Conservation (phyloP, 2,797 vertebrate species). For the Lemur catta region DNA sequence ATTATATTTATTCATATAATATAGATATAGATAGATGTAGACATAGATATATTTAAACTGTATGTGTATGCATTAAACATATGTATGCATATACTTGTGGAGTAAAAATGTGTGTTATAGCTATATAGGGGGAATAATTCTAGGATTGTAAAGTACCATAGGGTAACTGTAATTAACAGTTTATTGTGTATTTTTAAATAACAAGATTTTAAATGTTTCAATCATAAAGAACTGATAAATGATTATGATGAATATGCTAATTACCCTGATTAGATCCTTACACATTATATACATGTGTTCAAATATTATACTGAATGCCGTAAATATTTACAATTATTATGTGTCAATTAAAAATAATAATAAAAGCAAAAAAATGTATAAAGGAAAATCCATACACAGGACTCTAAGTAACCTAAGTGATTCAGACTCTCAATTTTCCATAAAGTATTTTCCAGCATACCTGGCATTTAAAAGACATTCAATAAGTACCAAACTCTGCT, state of each 20-base stretch:
- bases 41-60: neutral
- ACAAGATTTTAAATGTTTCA: neutral
- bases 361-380: neutral
- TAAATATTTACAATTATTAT: neutral
- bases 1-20: neutral
- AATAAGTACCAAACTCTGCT: neutral
- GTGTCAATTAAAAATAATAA: neutral
- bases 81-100: neutral
- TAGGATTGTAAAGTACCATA: neutral
- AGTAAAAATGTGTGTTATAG: neutral
- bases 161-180: neutral
- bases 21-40: neutral
- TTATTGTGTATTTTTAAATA: neutral
- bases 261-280: neutral
- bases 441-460: neutral
- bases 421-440: neutral
- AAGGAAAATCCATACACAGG: neutral
- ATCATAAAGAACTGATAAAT: neutral
- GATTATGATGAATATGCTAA: neutral
- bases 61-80: neutral
- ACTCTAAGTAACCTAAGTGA: neutral
- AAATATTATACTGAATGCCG: neutral
- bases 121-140: neutral
- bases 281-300: neutral
- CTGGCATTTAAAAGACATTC: neutral